Conservation (phyloP, 2,888 invertebrate genomes). For the Drosophila flavopinicola region DNA sequence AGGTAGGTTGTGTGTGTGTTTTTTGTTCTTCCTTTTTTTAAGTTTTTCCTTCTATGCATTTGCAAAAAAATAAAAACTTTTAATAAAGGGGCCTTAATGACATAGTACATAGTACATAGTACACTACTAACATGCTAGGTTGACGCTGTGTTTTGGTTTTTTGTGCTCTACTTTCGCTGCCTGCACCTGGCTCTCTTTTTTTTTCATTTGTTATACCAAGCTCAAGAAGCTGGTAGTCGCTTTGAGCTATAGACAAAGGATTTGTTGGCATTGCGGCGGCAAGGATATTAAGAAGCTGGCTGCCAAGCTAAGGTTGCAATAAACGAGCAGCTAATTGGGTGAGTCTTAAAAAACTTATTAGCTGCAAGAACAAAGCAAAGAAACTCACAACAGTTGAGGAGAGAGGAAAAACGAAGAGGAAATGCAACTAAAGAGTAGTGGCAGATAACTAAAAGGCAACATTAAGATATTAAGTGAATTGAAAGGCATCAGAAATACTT, state of each 20-base stretch:
- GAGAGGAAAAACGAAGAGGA: conserved; percentile 3
- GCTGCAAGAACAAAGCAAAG: conserved; percentile 20
- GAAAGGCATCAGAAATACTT: conserved; percentile 20
- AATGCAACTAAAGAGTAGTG: conserved; percentile 7
- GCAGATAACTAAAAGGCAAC: conserved; percentile 11
- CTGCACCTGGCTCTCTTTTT: conserved; percentile 35
- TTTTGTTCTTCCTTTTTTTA: conserved; percentile 14
- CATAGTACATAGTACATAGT: conserved; percentile 62
- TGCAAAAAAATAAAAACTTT: conserved; percentile 66
- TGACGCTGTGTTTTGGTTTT: conserved; percentile 24
- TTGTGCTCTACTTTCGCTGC: conserved; percentile 31
- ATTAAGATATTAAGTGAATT: conserved; percentile 27
- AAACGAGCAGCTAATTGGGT: conserved; percentile 67
- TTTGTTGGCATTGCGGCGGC: conserved; percentile 40
- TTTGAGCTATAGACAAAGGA: conserved; percentile 50
- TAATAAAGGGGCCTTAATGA: conserved; percentile 65
- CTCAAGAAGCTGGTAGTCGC: conserved; percentile 12
- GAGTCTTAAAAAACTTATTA: conserved; percentile 63
- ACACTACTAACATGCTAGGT: conserved; percentile 64
- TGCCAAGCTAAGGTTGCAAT: conserved; percentile 32
- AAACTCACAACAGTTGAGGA: background rate
- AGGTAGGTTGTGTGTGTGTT: conserved; percentile 68
- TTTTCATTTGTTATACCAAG: no score
- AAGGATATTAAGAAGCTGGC: conserved; percentile 37
- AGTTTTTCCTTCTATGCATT: conserved; percentile 30